Base-by-base conservation (phyloP, 2,113 vertebrate species). In the Spea bombifrons region DNA sequence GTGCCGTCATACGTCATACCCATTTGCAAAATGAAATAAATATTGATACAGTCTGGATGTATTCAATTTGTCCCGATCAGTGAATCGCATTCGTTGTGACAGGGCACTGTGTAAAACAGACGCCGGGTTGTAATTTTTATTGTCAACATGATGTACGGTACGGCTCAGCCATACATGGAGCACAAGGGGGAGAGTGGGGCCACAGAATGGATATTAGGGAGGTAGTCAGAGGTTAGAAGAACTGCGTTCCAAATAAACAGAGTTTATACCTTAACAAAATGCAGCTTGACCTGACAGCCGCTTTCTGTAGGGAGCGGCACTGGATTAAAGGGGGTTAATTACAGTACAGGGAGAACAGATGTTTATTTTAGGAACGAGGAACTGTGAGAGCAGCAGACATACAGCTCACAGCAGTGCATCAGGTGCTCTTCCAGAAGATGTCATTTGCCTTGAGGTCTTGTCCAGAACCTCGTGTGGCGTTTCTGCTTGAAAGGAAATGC, bases 41-140 rank as follows among this genome's bases (percentile, higher is more conserved):
- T 93, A 92, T 92, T 92, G 91, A 92, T 91, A 92, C 55, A 88
- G 88, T 85, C 64, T 80, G 90, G 89, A 91, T 90, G 90, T 90
- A 88, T 93, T 92, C 91, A 91, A 91, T 93, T 93, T 93, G 91
- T 93, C 90, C 91, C 92, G 92, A 91, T 93, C 91, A 90, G 89
- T 93, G 92, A 88, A 87, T 90, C 91, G 91, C 88, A 55, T 89
- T 91, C 89, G 87, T 90, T 90, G 89, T 92, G 91, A 92, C 91
- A 91, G 90, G 90, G 88, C 73, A 82, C 87, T 82, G 90, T 91
- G 91, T 91, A 89, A 89, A 92, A 89, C 91, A 91, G 87, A 88
- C 86, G 88, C 88, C 84, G 64, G 87, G 90, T 90, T 91, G 91
- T 93, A 91, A 93, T 93, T 93, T 92, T 90, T 85, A 89, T 91